Percentiles rank a stretch among this genome's conserved stretches.
phyloP scores from a whole-genome alignment of 37 sponge, comb jelly and placozoan genomes.

The Mnemiopsis leidyi region DNA sequence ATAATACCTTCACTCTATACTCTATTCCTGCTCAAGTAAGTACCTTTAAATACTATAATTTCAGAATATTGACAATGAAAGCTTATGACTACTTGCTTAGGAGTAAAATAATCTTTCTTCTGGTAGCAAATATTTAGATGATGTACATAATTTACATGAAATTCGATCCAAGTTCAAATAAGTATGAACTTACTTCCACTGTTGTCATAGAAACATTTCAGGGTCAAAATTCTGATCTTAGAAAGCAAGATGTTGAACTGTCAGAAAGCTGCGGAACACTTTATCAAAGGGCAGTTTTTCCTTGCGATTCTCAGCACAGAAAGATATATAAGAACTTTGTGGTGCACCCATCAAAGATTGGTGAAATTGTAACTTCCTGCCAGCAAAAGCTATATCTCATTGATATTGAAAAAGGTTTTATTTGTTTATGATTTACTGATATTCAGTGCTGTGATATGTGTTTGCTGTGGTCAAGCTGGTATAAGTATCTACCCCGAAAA shows the following conservation, averaged over 20 bases:
- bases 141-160: background rate
- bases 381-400: slow-evolving; percentile 31
- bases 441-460: no score
- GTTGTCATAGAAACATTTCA: no score
- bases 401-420: background rate
- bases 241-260: slow-evolving; percentile 35
- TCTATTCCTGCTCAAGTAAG: background rate
- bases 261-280: background rate
- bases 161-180: no score
- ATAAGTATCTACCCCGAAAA: no score
- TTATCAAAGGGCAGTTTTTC: background rate
- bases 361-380: slow-evolving; percentile 3
- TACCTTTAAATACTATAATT: no score
- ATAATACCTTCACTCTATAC: slow-evolving; percentile 26
- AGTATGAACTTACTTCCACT: no score
- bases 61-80: no score
- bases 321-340: slow-evolving; percentile 14
- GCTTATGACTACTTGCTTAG: no score
- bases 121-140: background rate
- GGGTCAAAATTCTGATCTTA: background rate
- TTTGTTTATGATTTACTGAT: background rate
- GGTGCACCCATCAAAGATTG: background rate
- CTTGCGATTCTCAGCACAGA: background rate
- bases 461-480: no score
- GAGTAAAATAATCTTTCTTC: no score